Evolutionary conservation across 2,113 vertebrate genomes (phyloP).

Genomic region (Pycnonotus jocosus): DNA sequence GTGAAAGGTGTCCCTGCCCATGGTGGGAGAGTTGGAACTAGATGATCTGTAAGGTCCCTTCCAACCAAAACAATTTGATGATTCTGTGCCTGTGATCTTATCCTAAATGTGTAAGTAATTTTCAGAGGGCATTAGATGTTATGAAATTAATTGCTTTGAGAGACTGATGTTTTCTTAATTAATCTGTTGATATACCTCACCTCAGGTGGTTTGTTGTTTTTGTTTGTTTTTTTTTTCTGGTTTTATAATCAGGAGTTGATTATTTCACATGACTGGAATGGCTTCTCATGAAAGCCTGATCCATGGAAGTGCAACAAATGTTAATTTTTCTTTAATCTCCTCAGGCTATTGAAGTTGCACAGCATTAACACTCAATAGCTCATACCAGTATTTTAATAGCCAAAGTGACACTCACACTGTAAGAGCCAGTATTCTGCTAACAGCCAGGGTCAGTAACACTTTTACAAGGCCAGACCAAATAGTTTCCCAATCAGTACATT

Average conservation of each 20-base stretch:
- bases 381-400: constrained; percentile 17
- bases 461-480: constrained; percentile 11
- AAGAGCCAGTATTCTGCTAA: constrained; percentile 32
- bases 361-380: background rate
- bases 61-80: background rate
- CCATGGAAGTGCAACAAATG: background rate
- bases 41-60: background rate
- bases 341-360: background rate
- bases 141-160: background rate
- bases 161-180: background rate
- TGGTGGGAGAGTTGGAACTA: background rate
- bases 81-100: background rate
- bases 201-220: too few species aligned
- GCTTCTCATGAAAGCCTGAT: background rate
- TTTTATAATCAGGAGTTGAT: background rate
- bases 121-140: background rate
- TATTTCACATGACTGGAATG: background rate
- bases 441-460: background rate
- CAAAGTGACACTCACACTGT: background rate
- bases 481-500: constrained; percentile 25
- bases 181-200: background rate
- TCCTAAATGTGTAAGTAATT: background rate
- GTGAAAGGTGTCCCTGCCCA: background rate
- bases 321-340: constrained; percentile 28
- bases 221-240: background rate